Percentiles rank a stretch among this genome's conserved stretches.
These are phyloP conservation scores for Bambusicola thoracicus DNA, from an alignment of 2,113 vertebrate genomes.

Conservation along the genomic window DNA sequence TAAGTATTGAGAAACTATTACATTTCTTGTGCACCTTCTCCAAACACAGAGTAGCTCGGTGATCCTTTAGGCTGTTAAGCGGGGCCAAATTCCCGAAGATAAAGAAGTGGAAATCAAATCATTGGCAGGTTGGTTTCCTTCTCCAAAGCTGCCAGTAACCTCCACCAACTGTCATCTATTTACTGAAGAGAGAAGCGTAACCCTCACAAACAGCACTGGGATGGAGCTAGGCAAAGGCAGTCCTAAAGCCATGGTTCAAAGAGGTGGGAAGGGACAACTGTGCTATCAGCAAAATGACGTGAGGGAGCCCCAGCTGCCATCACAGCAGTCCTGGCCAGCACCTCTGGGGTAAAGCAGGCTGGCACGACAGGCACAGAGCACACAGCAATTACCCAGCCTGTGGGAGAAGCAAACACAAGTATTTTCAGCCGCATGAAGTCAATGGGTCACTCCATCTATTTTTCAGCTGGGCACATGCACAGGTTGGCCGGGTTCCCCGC, in stretches of 20 bases:
- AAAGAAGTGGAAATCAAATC: not conserved
- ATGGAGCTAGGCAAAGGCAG: not conserved
- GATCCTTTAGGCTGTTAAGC: not conserved
- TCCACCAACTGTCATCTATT: not conserved
- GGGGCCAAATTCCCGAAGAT: not conserved
- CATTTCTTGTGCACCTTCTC: not conserved
- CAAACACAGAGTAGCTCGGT: not conserved
- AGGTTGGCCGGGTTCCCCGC: not conserved
- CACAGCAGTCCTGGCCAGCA: not conserved
- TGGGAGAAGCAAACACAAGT: not conserved
- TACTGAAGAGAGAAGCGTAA: not conserved
- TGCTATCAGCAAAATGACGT: not conserved
- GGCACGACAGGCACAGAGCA: not conserved
- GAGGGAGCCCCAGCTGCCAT: not conserved
- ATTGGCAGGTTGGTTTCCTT: not conserved
- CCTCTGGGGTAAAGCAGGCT: not conserved
- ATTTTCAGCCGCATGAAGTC: not conserved
- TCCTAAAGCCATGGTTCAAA: fast-evolving
- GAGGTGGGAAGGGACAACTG: not conserved
- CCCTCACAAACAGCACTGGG: not conserved
- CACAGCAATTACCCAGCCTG: not conserved
- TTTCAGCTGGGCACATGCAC: not conserved
- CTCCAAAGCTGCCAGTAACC: not conserved
- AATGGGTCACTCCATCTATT: not conserved
- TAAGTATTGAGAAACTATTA: not conserved